Evolutionary conservation across 2,797 vertebrate genomes (phyloP).

Genomic region (Tapera naevia): DNA sequence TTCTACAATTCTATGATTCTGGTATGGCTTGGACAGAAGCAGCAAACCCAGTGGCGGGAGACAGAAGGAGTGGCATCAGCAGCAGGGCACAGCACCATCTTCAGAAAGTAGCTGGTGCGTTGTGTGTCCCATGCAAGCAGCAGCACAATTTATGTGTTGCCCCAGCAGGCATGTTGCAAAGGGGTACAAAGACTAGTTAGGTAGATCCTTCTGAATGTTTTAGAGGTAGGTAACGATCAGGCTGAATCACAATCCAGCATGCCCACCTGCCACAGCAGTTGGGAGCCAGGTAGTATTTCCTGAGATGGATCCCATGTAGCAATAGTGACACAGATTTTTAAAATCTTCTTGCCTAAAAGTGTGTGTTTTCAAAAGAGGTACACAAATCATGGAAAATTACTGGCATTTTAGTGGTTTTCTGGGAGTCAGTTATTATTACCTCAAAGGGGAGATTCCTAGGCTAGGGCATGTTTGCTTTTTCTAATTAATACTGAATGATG

Average conservation of each 20-base stretch:
- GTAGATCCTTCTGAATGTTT: neutral
- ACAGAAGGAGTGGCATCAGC: neutral
- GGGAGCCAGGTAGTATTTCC: accelerated
- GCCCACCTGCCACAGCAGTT: accelerated
- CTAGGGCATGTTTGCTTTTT: neutral
- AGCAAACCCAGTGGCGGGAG: neutral
- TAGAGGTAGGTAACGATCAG: neutral
- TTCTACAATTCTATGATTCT: no score
- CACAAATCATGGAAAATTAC: neutral
- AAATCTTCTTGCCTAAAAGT: neutral
- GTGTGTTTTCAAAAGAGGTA: neutral
- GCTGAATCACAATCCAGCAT: accelerated
- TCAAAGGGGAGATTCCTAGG: neutral
- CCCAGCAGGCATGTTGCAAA: neutral
- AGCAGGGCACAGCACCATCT: neutral
- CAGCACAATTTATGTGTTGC: accelerated
- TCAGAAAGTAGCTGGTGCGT: accelerated
- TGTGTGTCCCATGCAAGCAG: accelerated
- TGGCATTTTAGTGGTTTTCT: neutral
- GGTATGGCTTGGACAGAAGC: neutral
- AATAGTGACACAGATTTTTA: no score
- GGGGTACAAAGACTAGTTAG: neutral
- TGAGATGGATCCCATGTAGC: neutral
- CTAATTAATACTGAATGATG: neutral
- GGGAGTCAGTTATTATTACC: neutral